Conservation (phyloP, 2,797 vertebrate species). For the Sebastes hubbsi region DNA sequence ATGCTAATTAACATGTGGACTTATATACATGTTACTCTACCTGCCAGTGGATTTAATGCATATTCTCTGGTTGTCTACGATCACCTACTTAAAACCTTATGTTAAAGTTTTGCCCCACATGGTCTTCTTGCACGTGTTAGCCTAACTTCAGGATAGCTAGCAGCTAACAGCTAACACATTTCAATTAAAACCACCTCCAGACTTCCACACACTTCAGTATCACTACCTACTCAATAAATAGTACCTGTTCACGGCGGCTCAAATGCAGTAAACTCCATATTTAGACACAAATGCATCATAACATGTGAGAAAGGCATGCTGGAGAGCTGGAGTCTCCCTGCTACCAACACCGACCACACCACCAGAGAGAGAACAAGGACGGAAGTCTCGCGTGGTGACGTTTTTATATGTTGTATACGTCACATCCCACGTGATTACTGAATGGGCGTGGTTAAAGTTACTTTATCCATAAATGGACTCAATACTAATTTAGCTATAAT, state of each 20-base stretch:
- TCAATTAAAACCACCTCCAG: rapidly evolving
- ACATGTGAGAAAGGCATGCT: rapidly evolving
- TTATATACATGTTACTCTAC: rapidly evolving
- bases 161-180: slow-evolving; percentile 1
- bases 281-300: rapidly evolving
- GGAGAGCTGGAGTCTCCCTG: rapidly evolving
- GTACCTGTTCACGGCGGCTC: slow-evolving; percentile 53
- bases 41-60: rapidly evolving
- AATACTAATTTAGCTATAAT: too few species aligned
- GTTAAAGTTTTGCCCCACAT: rapidly evolving
- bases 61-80: too few species aligned
- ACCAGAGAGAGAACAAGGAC: rapidly evolving
- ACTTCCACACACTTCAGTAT: rapidly evolving
- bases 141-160: slow-evolving; percentile 4
- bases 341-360: too few species aligned
- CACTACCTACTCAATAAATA: rapidly evolving
- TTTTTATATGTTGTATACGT: not conserved
- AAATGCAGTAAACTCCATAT: rapidly evolving
- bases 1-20: rapidly evolving
- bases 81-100: not conserved
- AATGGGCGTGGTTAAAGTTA: slow-evolving; percentile 10
- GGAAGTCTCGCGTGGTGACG: slow-evolving; percentile 17
- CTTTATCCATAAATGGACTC: not conserved
- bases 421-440: slow-evolving; percentile 40
- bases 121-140: slow-evolving; percentile 53